phyloP scores from a whole-genome alignment of 2,888 invertebrate genomes.

The Ichneumoninae sp. region DNA sequence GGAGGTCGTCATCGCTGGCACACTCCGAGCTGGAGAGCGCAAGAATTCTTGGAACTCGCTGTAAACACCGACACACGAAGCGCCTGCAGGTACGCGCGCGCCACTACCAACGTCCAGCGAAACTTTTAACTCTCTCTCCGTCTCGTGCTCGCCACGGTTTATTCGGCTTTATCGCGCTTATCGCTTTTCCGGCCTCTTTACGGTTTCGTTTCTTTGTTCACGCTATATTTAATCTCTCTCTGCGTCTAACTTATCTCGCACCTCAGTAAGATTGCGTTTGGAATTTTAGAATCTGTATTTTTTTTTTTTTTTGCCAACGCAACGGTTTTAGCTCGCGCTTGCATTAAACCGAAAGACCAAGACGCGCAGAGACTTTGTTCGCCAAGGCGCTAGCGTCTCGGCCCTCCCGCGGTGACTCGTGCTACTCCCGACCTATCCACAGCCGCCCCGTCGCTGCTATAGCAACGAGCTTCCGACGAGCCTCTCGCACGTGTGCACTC shows the following conservation, averaged over 20 bases:
- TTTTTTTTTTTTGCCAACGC: neutral
- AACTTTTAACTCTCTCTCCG: constrained; percentile 17
- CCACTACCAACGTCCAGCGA: neutral
- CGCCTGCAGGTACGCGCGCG: neutral
- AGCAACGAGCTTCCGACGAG: neutral
- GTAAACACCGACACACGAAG: neutral
- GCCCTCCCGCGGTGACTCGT: neutral
- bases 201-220: neutral
- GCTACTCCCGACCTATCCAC: constrained; percentile 37
- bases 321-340: neutral
- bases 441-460: neutral
- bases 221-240: neutral
- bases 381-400: neutral
- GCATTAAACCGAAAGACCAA: neutral
- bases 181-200: neutral
- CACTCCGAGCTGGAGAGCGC: neutral
- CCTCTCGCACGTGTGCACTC: neutral
- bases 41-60: neutral
- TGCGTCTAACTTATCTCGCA: neutral
- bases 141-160: neutral
- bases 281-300: neutral
- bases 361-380: neutral
- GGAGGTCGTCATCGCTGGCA: constrained; percentile 1
- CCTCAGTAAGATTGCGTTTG: neutral
- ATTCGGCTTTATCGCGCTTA: constrained; percentile 17